Base-by-base conservation (phyloP, 2,113 vertebrate genomes). In the Paraplagusia blochii region DNA sequence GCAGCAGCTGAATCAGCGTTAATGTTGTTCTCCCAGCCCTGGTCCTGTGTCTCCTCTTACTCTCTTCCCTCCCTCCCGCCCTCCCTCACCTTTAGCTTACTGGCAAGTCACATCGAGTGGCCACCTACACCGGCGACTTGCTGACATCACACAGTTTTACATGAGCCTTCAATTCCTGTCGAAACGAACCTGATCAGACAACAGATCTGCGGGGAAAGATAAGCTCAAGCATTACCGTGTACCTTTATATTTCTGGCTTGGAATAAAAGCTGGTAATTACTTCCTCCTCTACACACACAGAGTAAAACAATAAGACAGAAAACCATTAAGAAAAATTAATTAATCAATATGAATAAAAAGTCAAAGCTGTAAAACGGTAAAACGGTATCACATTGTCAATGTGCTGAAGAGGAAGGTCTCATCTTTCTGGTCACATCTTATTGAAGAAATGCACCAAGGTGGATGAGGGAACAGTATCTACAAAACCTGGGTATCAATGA, bases 1-100 rank as follows among this genome's bases (percentile, higher is more conserved):
- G 70, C 73, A 75, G 66, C 58, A 81, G 87, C 85, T 87, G 84
- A 85, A 82, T 86, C 85, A 79, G 87, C 80, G 16, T 52, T 68
- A 74, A 76, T 46, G 77, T 68, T 69, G 53, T 70, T 80, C 73
- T 58, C 58, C 65, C 50, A 49, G 53, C 48, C 43, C 11, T n/a
- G n/a, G 48, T 60, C 72, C 67, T 63, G 65, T 57, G 58, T 49
- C 63, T 51, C 52, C 45, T 52, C 48, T 48, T 11, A 1, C 46
- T 47, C 60, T 62, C 68, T 49, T 62, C 53, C 53, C 44, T 65
- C 44, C 44, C 55, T 65, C 53, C 44, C 55, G 62, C 53, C 62
- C 56, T 58, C 50, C 33, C 33, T 7, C 12, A 17, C 49, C n/a
- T 29, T 10, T 50, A 2, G 13, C 54, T 62, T 48, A 43, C 52